A percentile compares a stretch with the other conserved stretches of the same genome.
Conservation (phyloP, 2,888 invertebrate genomes). For the Cerceris rybyensis region DNA sequence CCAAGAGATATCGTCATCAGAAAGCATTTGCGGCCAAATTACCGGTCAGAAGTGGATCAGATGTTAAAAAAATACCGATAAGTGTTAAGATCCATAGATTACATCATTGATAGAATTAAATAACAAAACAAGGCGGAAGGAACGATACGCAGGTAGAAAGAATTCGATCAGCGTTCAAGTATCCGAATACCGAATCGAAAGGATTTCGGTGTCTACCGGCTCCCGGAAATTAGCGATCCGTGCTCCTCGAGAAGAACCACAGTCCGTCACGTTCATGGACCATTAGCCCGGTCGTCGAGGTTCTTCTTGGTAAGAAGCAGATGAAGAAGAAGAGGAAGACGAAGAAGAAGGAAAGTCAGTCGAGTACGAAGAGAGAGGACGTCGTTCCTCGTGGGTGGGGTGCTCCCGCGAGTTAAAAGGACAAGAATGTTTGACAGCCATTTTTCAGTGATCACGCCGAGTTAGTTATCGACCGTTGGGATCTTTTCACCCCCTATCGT, state of each 20-base stretch:
- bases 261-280: slow-evolving; percentile 72
- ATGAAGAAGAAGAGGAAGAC: slow-evolving; percentile 23
- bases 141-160: neutral
- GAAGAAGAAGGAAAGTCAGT: slow-evolving; percentile 19
- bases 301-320: slow-evolving; percentile 22
- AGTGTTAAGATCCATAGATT: no score
- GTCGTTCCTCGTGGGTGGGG: slow-evolving; percentile 73
- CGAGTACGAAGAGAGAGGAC: slow-evolving; percentile 44
- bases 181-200: slow-evolving; percentile 22
- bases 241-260: slow-evolving; percentile 64
- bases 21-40: no score
- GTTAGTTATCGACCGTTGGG: slow-evolving; percentile 77
- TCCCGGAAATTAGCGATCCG: slow-evolving; percentile 73
- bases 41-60: no score
- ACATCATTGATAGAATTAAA: neutral
- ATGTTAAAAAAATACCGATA: no score
- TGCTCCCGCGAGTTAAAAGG: slow-evolving; percentile 77
- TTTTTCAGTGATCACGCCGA: slow-evolving; percentile 80
- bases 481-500: slow-evolving; percentile 69
- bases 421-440: slow-evolving; percentile 81
- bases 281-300: slow-evolving; percentile 71
- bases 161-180: slow-evolving; percentile 9
- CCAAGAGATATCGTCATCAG: no score
- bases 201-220: slow-evolving; percentile 52
- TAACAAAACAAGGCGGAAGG: neutral